phyloP scores from a whole-genome alignment of 37 sponge, comb jelly and placozoan species.

The Crambe crambe region DNA sequence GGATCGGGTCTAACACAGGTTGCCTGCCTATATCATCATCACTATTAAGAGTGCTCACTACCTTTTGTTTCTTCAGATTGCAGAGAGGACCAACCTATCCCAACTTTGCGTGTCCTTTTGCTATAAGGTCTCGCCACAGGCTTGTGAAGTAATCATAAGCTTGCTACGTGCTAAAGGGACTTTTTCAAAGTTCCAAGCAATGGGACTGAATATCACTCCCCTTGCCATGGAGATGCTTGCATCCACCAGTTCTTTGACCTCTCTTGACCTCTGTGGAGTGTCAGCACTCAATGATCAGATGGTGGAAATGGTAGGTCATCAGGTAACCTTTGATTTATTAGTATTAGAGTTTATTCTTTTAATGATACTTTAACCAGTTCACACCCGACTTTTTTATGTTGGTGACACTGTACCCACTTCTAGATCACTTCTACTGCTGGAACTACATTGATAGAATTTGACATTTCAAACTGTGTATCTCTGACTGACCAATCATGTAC shows the following conservation, averaged over 20 bases:
- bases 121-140: slow-evolving; percentile 35
- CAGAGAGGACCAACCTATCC: slow-evolving; percentile 42
- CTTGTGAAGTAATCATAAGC: slow-evolving; percentile 33
- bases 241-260: slow-evolving; percentile 31
- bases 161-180: slow-evolving; percentile 45
- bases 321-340: neutral
- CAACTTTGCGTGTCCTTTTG: slow-evolving; percentile 63
- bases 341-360: neutral
- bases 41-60: neutral
- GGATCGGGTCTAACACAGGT: slow-evolving; percentile 68
- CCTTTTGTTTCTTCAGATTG: slow-evolving; percentile 42
- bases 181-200: slow-evolving; percentile 21
- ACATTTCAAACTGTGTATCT: slow-evolving; percentile 58
- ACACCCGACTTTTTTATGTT: neutral
- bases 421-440: slow-evolving; percentile 62
- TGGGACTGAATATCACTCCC: slow-evolving; percentile 30
- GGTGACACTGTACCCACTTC: no score
- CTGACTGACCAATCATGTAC: slow-evolving; percentile 60
- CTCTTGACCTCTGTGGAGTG: slow-evolving; percentile 63
- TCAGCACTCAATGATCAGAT: slow-evolving; percentile 29
- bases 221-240: slow-evolving; percentile 38
- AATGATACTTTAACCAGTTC: no score
- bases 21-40: neutral
- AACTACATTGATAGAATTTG: slow-evolving; percentile 39
- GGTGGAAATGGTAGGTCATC: slow-evolving; percentile 35